Evolutionary conservation across 1,140 invertebrate species (phyloP).

Genomic region (Brachionus rotundiformis): DNA sequence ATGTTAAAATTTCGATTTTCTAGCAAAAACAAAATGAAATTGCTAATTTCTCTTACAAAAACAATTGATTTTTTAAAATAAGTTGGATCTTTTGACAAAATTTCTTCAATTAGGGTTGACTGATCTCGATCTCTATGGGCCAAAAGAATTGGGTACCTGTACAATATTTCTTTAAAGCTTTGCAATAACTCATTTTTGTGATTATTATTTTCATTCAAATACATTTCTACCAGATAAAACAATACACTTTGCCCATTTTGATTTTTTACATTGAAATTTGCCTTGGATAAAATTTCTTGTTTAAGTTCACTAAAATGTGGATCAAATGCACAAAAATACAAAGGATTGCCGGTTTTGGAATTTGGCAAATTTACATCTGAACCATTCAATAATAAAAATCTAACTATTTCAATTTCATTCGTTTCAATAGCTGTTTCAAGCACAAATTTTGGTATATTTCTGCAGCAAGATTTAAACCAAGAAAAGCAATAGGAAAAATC

Average conservation of each 20-base stretch:
- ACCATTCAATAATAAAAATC: neutral
- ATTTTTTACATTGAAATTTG: conserved; percentile 34
- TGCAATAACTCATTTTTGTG: neutral
- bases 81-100: neutral
- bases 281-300: neutral
- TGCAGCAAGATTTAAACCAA: conserved; percentile 19
- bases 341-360: conserved; percentile 32
- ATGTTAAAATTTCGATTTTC: neutral
- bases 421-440: conserved; percentile 42
- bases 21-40: neutral
- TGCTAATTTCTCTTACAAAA: conserved; percentile 29
- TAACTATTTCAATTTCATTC: neutral
- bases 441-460: conserved; percentile 28
- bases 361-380: conserved; percentile 33
- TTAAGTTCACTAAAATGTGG: neutral
- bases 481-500: conserved; percentile 39
- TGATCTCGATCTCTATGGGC: neutral
- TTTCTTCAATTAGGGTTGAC: conserved; percentile 7
- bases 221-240: conserved; percentile 30
- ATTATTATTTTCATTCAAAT: neutral
- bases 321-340: conserved; percentile 34
- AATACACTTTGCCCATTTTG: conserved; percentile 19
- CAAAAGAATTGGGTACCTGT: neutral
- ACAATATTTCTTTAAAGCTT: neutral
- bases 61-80: neutral